Base-by-base conservation (phyloP, 2,113 vertebrate genomes). In the Phoenicopterus ruber region DNA sequence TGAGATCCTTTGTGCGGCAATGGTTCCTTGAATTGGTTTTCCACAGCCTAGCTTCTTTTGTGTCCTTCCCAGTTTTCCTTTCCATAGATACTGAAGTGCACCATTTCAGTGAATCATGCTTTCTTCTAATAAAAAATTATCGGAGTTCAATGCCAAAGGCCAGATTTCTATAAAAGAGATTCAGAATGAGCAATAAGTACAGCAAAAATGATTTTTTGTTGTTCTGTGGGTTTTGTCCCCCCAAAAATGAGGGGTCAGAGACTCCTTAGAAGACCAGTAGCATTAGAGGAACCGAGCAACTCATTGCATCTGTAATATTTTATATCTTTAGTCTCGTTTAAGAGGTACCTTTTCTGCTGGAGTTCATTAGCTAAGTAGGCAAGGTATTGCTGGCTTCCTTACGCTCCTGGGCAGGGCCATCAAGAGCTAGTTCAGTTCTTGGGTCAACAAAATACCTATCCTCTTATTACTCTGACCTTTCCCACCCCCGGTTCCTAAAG, bases 101-200 rank as follows among this genome's bases (percentile, higher is more conserved):
- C 57, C 73, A 70, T 54, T 85, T 52, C 82, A 86, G 29, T 95
- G 86, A 82, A 81, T 89, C 88, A 90, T 86, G 93, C 19, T 93
- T 94, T 95, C 96, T 91, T 80, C 95, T 96, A 40, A 96, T 96
- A 94, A 97, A 97, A 96, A 66, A 96, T 86, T 82, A 92, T 59
- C 85, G 18, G n/a, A 84, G 50, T 29, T 76, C 26, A 15, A 40
- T 50, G 86, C 80, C 93, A 93, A 93, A 76, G 63, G 40, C 67
- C 91, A 88, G 74, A 86, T 88, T 92, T 91, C 94, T 93, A 88
- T 67, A 92, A 93, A 82, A 96, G 42, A 95, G 38, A 82, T 65
- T 91, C 47, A 81, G 90, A 94, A 85, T 40, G 49, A 95, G 66
- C 63, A 92, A 67, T 59, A 84, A 90, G 47, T 47, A 77, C 70